Percentiles rank a stretch among this genome's conserved stretches.
phyloP scores from a whole-genome alignment of 2,113 vertebrate genomes.

The Catharus minimus region DNA sequence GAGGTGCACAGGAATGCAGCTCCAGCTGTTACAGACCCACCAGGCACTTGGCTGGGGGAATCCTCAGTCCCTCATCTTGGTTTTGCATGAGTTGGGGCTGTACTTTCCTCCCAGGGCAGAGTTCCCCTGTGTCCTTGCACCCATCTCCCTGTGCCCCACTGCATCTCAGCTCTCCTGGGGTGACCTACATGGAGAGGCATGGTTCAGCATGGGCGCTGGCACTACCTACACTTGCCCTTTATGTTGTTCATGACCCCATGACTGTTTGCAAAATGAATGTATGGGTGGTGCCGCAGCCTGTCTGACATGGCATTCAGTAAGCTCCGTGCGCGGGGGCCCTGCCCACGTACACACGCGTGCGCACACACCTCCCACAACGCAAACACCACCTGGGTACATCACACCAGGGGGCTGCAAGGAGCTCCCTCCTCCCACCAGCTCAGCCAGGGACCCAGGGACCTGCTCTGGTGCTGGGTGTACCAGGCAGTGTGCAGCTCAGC shows the following conservation, averaged over 20 bases:
- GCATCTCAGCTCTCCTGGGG: neutral
- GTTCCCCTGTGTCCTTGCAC: neutral
- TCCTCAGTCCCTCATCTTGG: neutral
- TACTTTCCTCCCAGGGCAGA: neutral
- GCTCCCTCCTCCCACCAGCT: neutral
- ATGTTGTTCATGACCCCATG: constrained; percentile 40
- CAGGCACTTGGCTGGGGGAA: neutral
- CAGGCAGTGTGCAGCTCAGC: neutral
- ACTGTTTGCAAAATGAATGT: constrained; percentile 51
- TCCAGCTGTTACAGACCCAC: neutral
- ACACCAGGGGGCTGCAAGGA: neutral
- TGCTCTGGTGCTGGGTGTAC: rapidly evolving
- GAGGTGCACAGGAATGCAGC: neutral
- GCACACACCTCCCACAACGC: neutral
- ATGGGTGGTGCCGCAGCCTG: neutral
- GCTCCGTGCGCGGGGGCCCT: neutral
- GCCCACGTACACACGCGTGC: neutral
- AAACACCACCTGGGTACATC: neutral
- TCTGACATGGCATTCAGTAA: neutral
- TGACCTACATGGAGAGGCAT: neutral
- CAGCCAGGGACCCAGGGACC: neutral
- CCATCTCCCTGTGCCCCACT: rapidly evolving
- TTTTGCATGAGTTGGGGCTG: neutral
- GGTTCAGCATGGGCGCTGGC: neutral
- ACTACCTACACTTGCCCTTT: neutral